Evolutionary conservation across 2,113 vertebrate genomes (phyloP).

Genomic region (Scatophagus argus): DNA sequence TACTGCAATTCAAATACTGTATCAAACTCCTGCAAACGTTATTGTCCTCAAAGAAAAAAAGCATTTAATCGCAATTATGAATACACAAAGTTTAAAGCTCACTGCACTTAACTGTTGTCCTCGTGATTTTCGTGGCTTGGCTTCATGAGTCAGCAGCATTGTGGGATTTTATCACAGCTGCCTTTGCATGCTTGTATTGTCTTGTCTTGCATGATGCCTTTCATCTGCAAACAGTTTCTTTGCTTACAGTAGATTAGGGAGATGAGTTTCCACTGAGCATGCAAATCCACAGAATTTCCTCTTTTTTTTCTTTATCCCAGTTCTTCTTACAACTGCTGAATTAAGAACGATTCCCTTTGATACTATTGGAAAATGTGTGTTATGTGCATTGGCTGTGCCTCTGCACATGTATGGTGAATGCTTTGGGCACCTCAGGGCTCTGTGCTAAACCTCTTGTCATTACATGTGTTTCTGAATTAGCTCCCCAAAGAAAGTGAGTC

Average conservation of each 20-base stretch:
- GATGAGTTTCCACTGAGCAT: constrained; percentile 54
- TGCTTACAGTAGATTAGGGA: constrained; percentile 63
- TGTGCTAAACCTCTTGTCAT: not conserved
- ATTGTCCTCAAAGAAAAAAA: not conserved
- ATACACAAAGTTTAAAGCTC: not conserved
- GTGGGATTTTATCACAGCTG: constrained; percentile 24
- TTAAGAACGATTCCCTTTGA: constrained; percentile 32
- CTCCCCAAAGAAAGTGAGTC: constrained; percentile 47
- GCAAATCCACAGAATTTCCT: constrained; percentile 59
- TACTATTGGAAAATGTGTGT: constrained; percentile 14
- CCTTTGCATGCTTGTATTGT: constrained; percentile 56
- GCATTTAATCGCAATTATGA: not conserved
- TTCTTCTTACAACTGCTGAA: constrained; percentile 44
- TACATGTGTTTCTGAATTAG: constrained; percentile 31
- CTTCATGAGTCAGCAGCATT: constrained; percentile 60
- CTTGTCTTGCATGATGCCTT: constrained; percentile 52
- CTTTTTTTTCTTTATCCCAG: constrained; percentile 49
- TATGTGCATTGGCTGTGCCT: not conserved
- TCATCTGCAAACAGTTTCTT: constrained; percentile 50
- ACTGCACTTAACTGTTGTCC: not conserved
- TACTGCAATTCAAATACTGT: not conserved
- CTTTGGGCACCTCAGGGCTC: constrained; percentile 8
- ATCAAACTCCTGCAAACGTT: not conserved
- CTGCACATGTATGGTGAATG: constrained; percentile 29
- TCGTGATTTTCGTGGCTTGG: not conserved